Percentiles rank a stretch among this genome's conserved stretches.
Conservation (phyloP, 1,140 invertebrate species). For the Aphelinus atriplicis region DNA sequence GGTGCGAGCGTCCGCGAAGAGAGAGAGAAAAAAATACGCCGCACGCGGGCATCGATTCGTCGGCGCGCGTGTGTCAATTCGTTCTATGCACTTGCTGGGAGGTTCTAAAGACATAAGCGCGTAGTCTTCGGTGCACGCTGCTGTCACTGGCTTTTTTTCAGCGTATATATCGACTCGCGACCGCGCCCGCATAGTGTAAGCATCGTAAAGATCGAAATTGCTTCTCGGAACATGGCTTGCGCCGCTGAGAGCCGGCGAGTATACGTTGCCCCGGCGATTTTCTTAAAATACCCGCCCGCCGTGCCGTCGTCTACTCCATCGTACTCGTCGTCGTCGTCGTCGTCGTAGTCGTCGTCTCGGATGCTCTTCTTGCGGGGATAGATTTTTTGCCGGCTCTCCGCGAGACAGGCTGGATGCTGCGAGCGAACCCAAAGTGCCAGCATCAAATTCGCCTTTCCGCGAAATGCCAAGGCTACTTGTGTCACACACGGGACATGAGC, state of each 20-base stretch:
- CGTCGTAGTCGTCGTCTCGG: slow-evolving; percentile 42
- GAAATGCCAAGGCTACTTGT: too few species aligned
- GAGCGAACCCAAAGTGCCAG: too few species aligned
- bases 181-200: slow-evolving; percentile 48
- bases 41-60: too few species aligned
- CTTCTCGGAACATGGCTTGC: slow-evolving; percentile 56
- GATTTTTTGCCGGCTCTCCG: slow-evolving; percentile 34
- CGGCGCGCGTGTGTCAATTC: too few species aligned
- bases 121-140: background rate
- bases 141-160: background rate
- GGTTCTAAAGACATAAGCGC: too few species aligned
- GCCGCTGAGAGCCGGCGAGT: slow-evolving; percentile 26
- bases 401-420: too few species aligned
- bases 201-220: slow-evolving; percentile 61
- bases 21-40: too few species aligned
- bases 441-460: too few species aligned
- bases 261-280: slow-evolving; percentile 42
- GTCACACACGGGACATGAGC: too few species aligned
- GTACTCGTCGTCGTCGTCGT: slow-evolving; percentile 1
- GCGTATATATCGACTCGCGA: background rate
- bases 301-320: slow-evolving; percentile 9
- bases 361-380: slow-evolving; percentile 37
- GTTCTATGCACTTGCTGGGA: too few species aligned
- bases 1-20: too few species aligned
- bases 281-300: slow-evolving; percentile 55